Conservation (phyloP, 2,888 invertebrate species). For the Rosalia funebris region DNA sequence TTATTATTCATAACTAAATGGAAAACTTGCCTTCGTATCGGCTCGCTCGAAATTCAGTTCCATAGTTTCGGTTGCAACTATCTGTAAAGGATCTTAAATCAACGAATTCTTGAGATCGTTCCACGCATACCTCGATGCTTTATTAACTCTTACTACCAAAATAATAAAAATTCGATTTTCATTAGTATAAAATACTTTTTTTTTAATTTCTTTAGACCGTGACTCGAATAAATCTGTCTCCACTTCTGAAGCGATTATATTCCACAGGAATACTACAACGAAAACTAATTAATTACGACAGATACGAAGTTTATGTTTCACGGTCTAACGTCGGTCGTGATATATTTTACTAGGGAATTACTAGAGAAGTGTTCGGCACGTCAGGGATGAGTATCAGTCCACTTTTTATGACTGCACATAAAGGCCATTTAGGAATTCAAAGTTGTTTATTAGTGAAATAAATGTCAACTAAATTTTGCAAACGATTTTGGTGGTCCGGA, state of each 20-base stretch:
- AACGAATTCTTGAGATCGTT: too few species aligned
- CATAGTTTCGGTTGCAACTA: too few species aligned
- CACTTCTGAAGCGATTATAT: background rate
- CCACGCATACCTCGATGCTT: too few species aligned
- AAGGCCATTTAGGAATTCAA: slow-evolving; percentile 1
- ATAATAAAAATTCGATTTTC: too few species aligned
- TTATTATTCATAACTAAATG: too few species aligned
- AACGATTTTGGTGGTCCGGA: slow-evolving; percentile 24
- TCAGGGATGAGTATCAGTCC: slow-evolving; percentile 9
- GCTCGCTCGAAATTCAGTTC: too few species aligned
- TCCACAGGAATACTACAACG: background rate
- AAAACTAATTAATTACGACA: slow-evolving; percentile 7
- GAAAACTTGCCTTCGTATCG: too few species aligned
- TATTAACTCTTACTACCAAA: too few species aligned
- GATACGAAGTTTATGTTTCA: slow-evolving; percentile 11
- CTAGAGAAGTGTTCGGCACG: background rate
- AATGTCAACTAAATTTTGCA: slow-evolving; percentile 27
- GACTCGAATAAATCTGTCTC: too few species aligned
- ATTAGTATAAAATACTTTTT: too few species aligned
- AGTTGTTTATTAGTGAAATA: slow-evolving; percentile 23
- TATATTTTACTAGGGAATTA: background rate
- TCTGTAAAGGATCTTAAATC: too few species aligned
- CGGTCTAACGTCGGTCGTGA: background rate
- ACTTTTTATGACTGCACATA: background rate
- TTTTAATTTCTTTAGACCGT: too few species aligned